Base-by-base conservation (phyloP, 2,888 invertebrate genomes). In the Carterocephalus palaemon region DNA sequence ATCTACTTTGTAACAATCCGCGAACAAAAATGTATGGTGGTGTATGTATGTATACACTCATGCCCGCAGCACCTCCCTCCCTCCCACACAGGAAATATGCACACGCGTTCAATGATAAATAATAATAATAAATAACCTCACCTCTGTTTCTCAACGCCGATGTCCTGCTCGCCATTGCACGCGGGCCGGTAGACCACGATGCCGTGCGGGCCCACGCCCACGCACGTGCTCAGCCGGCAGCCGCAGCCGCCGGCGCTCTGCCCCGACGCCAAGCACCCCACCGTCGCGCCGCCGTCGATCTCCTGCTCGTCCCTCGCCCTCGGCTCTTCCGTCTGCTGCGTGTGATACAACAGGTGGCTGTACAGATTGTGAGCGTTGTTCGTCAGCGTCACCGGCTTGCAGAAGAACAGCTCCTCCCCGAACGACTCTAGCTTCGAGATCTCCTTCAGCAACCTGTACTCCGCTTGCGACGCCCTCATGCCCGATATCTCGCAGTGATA, bases 141-240 rank as follows among this genome's bases (percentile, higher is more conserved):
- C 89, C 87, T 91, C 67, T 89, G 90, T 64, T 90, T 92, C 65
- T 91, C 91, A 61, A 89, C 90, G 52, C 86, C 86, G 67, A 77
- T 89, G 56, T 89, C 91, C 63, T 88, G 90, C 38, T 89, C 90
- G 46, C 85, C 83, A 40, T 77, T 78, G 61, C 86, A 85, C 16
- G 80, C 78, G 1, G 87, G 87, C 31, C 86, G 59, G 65, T 91
- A 92, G 36, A 94, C 90, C 48, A 92, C 92, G 52, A 96, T 91
- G 45, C 95, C 95, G 59, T 93, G 92, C 0, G 95, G 95, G 1
- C 95, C 95, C 5, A 96, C 94, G 1, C 95, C 94, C 47, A 95
- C 90, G 33, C 86, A 78, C 0, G 86, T 84, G 52, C 87, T 86
- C 13, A 88, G 65, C 42, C 82, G 60, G 56, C 88, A 88, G 0